A percentile compares a stretch with the other conserved stretches of the same genome.
Conservation (phyloP, 2,888 invertebrate species). For the Pyralis farinalis region DNA sequence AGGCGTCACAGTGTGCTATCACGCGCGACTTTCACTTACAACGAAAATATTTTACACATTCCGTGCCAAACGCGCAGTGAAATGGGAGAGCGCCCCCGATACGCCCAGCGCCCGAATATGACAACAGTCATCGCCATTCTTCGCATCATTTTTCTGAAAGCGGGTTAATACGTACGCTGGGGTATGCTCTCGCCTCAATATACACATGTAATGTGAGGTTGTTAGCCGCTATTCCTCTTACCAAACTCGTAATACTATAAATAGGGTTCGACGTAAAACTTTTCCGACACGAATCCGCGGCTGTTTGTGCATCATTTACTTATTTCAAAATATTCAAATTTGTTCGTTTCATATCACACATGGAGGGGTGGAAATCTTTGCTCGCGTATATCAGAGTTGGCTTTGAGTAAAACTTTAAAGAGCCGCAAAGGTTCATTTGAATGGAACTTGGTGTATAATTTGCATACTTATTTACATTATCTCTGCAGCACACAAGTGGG, state of each 20-base stretch:
- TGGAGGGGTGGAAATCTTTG: conserved; percentile 35
- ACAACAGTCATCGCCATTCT: conserved; percentile 10
- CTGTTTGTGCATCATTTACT: conserved; percentile 58
- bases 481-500: conserved; percentile 77
- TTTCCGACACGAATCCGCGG: conserved; percentile 46
- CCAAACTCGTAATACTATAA: conserved; percentile 43
- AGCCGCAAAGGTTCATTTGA: conserved; percentile 75
- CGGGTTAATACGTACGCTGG: conserved; percentile 6
- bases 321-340: conserved; percentile 58
- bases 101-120: conserved; percentile 6
- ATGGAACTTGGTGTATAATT: conserved; percentile 74
- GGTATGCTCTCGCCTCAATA: conserved; percentile 6
- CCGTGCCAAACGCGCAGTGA: conserved; percentile 36
- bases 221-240: conserved; percentile 28
- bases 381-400: conserved; percentile 47
- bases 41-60: conserved; percentile 60
- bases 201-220: conserved; percentile 16
- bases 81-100: conserved; percentile 20
- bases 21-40: conserved; percentile 64
- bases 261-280: conserved; percentile 49
- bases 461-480: conserved; percentile 81
- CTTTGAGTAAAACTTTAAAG: conserved; percentile 69
- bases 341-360: conserved; percentile 23
- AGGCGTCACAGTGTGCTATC: conserved; percentile 50
- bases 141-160: conserved; percentile 8